These are phyloP conservation scores for Pelusios castaneus DNA, from an alignment of 2,113 vertebrate genomes.

Conservation along the genomic window DNA sequence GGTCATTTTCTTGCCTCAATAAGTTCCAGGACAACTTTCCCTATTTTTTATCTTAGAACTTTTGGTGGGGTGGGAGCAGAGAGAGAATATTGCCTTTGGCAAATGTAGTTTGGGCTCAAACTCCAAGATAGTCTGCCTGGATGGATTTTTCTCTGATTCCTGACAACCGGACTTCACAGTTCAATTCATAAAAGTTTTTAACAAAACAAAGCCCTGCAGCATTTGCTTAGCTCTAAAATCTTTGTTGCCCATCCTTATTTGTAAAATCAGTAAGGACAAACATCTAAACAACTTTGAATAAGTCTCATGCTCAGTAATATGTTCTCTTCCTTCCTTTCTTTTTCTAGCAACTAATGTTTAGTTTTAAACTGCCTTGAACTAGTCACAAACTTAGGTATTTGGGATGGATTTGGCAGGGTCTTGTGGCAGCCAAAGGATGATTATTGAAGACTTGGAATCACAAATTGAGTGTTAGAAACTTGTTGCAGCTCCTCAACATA, in stretches of 20 bases:
- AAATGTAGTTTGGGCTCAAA: slow-evolving; percentile 1
- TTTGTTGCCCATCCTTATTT: slow-evolving; percentile 40
- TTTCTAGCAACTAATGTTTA: neutral
- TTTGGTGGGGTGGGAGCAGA: neutral
- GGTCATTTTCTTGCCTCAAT: slow-evolving; percentile 52
- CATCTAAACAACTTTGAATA: neutral
- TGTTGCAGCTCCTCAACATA: neutral
- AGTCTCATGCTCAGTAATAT: neutral
- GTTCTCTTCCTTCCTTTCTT: neutral
- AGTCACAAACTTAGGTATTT: neutral
- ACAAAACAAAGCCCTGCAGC: slow-evolving; percentile 21
- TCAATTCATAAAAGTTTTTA: slow-evolving; percentile 9
- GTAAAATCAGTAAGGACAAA: neutral
- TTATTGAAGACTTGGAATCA: neutral
- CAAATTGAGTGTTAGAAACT: neutral
- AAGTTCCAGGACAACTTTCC: slow-evolving; percentile 61
- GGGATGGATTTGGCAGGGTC: neutral
- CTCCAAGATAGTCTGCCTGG: neutral
- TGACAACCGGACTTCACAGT: slow-evolving; percentile 20
- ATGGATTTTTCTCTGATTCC: neutral
- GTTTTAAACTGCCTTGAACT: neutral
- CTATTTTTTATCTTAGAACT: neutral
- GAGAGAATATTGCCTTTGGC: slow-evolving; percentile 16
- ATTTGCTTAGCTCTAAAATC: slow-evolving; percentile 44
- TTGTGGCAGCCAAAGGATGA: neutral